These are phyloP conservation scores for Pipra filicauda DNA, from an alignment of 2,113 vertebrate genomes.

Conservation along the genomic window DNA sequence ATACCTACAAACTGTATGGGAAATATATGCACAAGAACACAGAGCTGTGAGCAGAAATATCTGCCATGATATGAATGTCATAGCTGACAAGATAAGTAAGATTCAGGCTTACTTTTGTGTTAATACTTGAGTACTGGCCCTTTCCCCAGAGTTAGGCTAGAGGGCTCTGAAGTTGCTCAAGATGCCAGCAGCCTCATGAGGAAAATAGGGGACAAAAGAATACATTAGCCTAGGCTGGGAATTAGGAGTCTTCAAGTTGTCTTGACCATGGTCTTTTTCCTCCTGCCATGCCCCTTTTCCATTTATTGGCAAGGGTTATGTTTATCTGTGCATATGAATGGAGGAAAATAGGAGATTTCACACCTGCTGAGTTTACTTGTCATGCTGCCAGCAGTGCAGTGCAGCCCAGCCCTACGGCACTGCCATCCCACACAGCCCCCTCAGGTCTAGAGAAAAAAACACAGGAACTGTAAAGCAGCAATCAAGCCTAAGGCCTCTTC, in stretches of 20 bases:
- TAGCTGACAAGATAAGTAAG: not conserved
- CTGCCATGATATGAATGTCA: not conserved
- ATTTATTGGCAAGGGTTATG: not conserved
- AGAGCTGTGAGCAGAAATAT: not conserved
- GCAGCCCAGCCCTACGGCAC: not conserved
- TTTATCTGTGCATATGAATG: not conserved
- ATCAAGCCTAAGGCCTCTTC: not conserved
- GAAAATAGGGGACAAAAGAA: not conserved
- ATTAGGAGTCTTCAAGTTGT: not conserved
- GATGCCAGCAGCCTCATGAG: not conserved
- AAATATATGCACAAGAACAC: not conserved
- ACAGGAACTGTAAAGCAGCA: not conserved
- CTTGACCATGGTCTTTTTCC: not conserved
- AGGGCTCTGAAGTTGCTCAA: not conserved
- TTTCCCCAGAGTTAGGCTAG: not conserved
- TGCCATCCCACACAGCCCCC: not conserved
- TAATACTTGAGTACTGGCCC: not conserved
- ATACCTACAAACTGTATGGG: not conserved
- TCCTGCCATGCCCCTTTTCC: not conserved
- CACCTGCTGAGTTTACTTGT: not conserved
- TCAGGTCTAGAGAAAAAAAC: not conserved
- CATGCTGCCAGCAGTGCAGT: not conserved
- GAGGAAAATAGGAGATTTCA: not conserved
- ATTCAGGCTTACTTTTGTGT: not conserved
- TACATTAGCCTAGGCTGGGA: not conserved